A percentile compares a stretch with the other conserved stretches of the same genome.
Conservation (phyloP, 2,888 invertebrate genomes). For the Monopis laevigella region DNA sequence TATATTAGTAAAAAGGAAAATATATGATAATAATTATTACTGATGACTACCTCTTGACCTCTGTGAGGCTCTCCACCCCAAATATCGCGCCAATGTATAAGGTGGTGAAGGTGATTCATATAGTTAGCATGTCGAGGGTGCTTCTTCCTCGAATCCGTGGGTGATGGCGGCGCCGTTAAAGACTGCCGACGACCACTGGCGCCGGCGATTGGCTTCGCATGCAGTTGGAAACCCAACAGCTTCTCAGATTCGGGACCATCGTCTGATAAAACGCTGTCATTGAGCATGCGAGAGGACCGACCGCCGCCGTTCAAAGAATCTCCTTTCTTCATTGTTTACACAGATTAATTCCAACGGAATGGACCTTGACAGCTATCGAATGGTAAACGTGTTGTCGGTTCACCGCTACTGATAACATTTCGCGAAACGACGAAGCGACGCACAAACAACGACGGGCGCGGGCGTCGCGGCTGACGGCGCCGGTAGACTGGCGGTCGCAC, state of each 20-base stretch:
- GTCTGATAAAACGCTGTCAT: conserved; percentile 55
- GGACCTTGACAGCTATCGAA: conserved; percentile 16
- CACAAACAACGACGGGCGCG: conserved; percentile 22
- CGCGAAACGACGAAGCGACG: conserved; percentile 26
- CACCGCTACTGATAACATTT: conserved; percentile 36
- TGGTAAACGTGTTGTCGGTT: conserved; percentile 24
- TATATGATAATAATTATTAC: too few relatives aligned
- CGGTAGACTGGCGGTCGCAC: conserved; percentile 41
- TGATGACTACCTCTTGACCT: conserved; percentile 47
- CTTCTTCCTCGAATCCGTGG: conserved; percentile 56
- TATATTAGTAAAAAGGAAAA: too few relatives aligned
- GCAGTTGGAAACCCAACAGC: conserved; percentile 38
- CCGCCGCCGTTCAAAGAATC: conserved; percentile 3
- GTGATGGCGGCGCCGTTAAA: conserved; percentile 59
- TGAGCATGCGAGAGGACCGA: conserved; percentile 32
- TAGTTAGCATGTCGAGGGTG: conserved; percentile 46
- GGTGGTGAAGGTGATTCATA: conserved; percentile 54
- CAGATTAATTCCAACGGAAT: conserved; percentile 28
- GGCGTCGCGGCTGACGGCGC: conserved; percentile 36
- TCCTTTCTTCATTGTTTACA: conserved; percentile 23
- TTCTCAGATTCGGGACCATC: conserved; percentile 56
- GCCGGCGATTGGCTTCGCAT: conserved; percentile 35
- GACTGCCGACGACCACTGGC: conserved; percentile 42
- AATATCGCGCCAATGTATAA: conserved; percentile 59
- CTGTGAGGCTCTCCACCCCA: conserved; percentile 58